Evolutionary conservation across 2,888 invertebrate species (phyloP), one percentile per base, ranked within the genome.

Genomic region (Holacanthella duospinosa): DNA sequence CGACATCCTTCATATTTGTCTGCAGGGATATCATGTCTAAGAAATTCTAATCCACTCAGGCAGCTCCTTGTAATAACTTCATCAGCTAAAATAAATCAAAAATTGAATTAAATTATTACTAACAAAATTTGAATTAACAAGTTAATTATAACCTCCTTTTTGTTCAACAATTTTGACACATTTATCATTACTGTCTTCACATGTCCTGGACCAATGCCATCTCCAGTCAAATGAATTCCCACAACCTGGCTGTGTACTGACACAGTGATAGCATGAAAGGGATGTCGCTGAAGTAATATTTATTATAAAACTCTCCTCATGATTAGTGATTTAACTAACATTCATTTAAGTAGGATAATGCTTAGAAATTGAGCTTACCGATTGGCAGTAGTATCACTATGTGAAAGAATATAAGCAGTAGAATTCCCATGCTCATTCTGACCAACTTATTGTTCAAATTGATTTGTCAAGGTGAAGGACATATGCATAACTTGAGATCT

Each of bases 1-100:
- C 92, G 82, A 74, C 93, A 93, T 0, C 93, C 93, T 78, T 93
- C 93, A 76, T 93, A 93, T 65, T 86, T 87, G 76, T 93, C 93
- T 0, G 92, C 89, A 4, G 93, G 93, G 72, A 93, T 88, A 74
- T 93, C 93, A 2, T 86, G 88, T 61, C 93, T 81, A 71, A 88
- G 84, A 43, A 83, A 85, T 75, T 83, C 82, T 64, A 93, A 79
- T 44, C 86, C 84, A 75, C 92, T 93, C 54, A 93, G 77, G 75
- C 93, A 93, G 71, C 90, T 88, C 72, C 93, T 81, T 0, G 89
- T 93, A 55, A 93, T 87, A 0, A 88, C 81, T 74, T 84, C 83
- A 75, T 87, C 84, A 27, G 87, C 92, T 91, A 77, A 29, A 61
- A 29, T 55, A 29, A 26, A 53, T 53, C 12, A 26, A 36, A 3